Evolutionary conservation across 1,140 invertebrate genomes (phyloP).

Genomic region (Drosophila aff.): DNA sequence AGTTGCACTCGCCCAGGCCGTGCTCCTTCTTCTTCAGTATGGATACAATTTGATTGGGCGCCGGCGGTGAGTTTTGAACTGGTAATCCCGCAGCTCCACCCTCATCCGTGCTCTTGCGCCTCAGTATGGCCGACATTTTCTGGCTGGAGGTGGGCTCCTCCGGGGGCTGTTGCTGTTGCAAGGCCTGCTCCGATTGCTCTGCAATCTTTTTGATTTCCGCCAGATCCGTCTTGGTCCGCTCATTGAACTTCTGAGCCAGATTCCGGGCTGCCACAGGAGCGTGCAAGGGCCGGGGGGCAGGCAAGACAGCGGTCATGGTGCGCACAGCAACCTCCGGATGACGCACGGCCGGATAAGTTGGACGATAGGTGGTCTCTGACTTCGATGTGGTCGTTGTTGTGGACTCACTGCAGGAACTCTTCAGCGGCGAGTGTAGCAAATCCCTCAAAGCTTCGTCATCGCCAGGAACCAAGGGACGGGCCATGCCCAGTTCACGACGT

Average conservation of each 20-base stretch:
- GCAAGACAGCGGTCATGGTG: slow-evolving; percentile 51
- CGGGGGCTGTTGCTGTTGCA: slow-evolving; percentile 1
- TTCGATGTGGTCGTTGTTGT: slow-evolving; percentile 22
- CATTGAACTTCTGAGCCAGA: slow-evolving; percentile 69
- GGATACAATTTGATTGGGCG: slow-evolving; percentile 88
- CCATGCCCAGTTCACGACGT: slow-evolving; percentile 84
- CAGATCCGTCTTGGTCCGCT: slow-evolving; percentile 78
- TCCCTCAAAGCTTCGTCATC: slow-evolving; percentile 80
- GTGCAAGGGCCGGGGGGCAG: slow-evolving; percentile 28
- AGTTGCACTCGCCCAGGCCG: slow-evolving; percentile 84
- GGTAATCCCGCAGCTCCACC: slow-evolving; percentile 4
- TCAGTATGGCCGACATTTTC: slow-evolving; percentile 71
- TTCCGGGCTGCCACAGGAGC: slow-evolving; percentile 36
- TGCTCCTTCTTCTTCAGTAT: slow-evolving; percentile 92
- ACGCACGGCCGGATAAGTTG: neutral
- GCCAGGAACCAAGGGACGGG: slow-evolving; percentile 79
- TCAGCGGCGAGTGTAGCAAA: slow-evolving; percentile 62
- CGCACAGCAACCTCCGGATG: slow-evolving; percentile 49
- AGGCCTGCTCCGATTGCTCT: slow-evolving; percentile 55
- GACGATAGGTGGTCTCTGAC: slow-evolving; percentile 44
- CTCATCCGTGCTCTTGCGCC: slow-evolving; percentile 85
- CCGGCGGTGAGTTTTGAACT: slow-evolving; percentile 62
- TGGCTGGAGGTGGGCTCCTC: neutral
- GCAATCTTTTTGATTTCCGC: slow-evolving; percentile 74
- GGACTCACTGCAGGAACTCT: slow-evolving; percentile 73